phyloP scores from a whole-genome alignment of 92 coral and sea anemone species.

The Zoanthus sociatus region DNA sequence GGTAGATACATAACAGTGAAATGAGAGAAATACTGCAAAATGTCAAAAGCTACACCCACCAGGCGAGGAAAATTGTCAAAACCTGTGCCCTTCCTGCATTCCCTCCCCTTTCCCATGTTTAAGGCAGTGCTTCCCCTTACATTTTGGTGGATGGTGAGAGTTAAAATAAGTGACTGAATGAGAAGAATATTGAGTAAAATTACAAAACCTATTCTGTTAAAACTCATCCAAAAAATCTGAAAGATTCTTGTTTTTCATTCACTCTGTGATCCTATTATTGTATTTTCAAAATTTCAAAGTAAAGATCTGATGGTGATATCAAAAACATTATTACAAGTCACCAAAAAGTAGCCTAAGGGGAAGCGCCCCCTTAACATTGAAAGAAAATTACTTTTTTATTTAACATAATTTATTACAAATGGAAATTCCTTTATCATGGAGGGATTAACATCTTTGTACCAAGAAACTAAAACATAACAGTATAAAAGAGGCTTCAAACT shows the following conservation, averaged over 20 bases:
- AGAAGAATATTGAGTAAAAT: no score
- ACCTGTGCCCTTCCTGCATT: no score
- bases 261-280: no score
- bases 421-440: not conserved
- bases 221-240: no score
- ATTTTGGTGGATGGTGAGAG: no score
- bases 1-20: not conserved
- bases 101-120: no score
- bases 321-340: not conserved
- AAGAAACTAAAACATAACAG: not conserved
- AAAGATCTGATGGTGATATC: not conserved
- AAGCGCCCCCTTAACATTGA: not conserved
- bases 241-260: no score
- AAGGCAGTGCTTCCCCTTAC: no score
- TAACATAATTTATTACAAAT: not conserved
- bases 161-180: no score
- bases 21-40: no score
- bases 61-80: not conserved
- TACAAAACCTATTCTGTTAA: no score
- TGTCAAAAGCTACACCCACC: not conserved
- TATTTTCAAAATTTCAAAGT: not conserved
- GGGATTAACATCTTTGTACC: not conserved
- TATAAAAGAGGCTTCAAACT: not conserved
- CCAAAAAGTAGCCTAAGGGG: not conserved
- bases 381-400: not conserved